Evolutionary conservation across 2,113 vertebrate species (phyloP).

Genomic region (Clarias gariepinus): DNA sequence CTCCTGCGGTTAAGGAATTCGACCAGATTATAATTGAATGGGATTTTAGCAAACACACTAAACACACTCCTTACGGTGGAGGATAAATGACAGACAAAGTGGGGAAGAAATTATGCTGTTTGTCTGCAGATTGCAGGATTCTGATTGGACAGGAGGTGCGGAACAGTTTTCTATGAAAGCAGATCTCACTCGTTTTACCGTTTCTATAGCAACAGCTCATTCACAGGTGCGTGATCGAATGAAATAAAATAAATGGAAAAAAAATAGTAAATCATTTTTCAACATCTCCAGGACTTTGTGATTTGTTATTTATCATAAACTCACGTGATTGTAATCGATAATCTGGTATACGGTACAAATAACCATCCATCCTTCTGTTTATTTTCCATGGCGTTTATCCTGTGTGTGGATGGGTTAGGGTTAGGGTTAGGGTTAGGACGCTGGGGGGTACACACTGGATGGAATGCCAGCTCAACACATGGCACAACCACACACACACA

Average conservation of each 20-base stretch:
- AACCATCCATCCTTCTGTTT: too few species aligned
- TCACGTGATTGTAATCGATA: too few species aligned
- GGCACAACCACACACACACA: too few species aligned
- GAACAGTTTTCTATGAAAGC: neutral
- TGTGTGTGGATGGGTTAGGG: too few species aligned
- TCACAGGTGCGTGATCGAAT: neutral
- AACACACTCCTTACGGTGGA: slow-evolving; percentile 6
- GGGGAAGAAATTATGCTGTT: neutral
- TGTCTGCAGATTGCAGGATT: neutral
- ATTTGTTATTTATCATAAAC: too few species aligned
- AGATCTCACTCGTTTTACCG: neutral
- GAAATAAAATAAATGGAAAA: neutral
- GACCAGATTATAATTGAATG: slow-evolving; percentile 41
- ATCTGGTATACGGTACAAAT: too few species aligned
- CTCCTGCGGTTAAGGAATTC: slow-evolving; percentile 51
- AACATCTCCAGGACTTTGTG: too few species aligned
- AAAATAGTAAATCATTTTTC: too few species aligned
- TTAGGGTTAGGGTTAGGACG: too few species aligned
- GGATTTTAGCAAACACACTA: slow-evolving; percentile 34
- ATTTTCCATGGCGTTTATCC: too few species aligned
- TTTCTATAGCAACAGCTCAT: neutral
- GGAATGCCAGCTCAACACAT: too few species aligned
- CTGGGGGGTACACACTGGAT: too few species aligned
- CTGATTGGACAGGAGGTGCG: neutral
- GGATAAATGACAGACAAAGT: slow-evolving; percentile 10